Percentiles rank a stretch among this genome's conserved stretches.
Conservation (phyloP, 64 coral and sea anemone genomes). For the Stichodactyla mertensii region DNA sequence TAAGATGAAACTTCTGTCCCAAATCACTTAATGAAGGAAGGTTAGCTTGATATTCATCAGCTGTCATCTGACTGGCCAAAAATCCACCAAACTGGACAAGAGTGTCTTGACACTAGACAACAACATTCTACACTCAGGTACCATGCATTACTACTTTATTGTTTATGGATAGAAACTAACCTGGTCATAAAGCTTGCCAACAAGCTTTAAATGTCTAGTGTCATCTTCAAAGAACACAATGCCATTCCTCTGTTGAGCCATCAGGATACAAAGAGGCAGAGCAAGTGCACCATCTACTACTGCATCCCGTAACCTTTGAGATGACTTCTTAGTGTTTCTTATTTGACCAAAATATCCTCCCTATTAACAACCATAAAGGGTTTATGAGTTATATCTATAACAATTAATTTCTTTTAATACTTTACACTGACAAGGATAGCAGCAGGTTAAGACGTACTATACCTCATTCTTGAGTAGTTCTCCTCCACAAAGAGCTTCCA, state of each 20-base stretch:
- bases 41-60: conserved; percentile 81
- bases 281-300: conserved; percentile 81
- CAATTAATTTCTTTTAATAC: too few species aligned
- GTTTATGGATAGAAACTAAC: background rate
- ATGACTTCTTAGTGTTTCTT: conserved; percentile 98
- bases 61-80: conserved; percentile 83
- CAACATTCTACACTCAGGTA: background rate
- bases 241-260: conserved; percentile 96
- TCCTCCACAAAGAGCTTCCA: conserved; percentile 93
- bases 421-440: too few species aligned
- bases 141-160: background rate
- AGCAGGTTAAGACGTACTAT: background rate
- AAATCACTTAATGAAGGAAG: conserved; percentile 72
- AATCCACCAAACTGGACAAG: conserved; percentile 98
- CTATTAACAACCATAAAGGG: conserved; percentile 27
- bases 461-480: conserved; percentile 90
- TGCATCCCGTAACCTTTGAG: conserved; percentile 82
- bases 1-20: conserved; percentile 81
- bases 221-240: conserved; percentile 95
- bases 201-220: conserved; percentile 86
- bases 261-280: conserved; percentile 85
- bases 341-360: conserved; percentile 99
- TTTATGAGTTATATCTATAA: too few species aligned
- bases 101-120: conserved; percentile 90
- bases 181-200: conserved; percentile 98